These are phyloP conservation scores for Craseonycteris thonglongyai DNA, from an alignment of 2,113 vertebrate genomes.

Conservation along the genomic window DNA sequence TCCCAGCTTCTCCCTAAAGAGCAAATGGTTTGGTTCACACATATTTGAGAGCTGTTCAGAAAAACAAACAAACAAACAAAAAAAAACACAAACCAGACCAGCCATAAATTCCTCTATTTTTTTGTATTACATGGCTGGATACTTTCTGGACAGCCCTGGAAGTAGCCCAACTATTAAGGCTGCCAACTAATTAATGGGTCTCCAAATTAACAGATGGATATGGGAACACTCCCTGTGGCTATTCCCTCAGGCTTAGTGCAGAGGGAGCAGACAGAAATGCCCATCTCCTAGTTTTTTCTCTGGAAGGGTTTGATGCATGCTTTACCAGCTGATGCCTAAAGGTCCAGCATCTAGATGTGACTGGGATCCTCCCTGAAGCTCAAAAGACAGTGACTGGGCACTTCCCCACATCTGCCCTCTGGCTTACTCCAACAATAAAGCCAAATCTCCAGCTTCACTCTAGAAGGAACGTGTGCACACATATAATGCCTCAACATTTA, in stretches of 20 bases:
- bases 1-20: not conserved
- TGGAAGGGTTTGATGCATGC: not conserved
- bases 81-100: too few species aligned
- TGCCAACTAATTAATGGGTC: not conserved
- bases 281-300: not conserved
- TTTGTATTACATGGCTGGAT: too few species aligned
- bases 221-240: not conserved
- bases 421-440: not conserved
- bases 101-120: too few species aligned
- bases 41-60: too few species aligned
- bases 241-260: too few species aligned
- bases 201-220: not conserved
- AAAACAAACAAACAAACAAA: too few species aligned
- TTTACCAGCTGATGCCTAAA: not conserved
- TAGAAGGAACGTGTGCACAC: not conserved
- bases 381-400: not conserved
- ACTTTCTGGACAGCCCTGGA: too few species aligned
- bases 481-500: not conserved
- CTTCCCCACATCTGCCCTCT: not conserved
- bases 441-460: not conserved
- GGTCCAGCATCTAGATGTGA: not conserved
- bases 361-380: not conserved
- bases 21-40: not conserved
- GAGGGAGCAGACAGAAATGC: not conserved
- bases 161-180: not conserved